Evolutionary conservation across 2,113 vertebrate species (phyloP).

Genomic region (Numenius arquata): DNA sequence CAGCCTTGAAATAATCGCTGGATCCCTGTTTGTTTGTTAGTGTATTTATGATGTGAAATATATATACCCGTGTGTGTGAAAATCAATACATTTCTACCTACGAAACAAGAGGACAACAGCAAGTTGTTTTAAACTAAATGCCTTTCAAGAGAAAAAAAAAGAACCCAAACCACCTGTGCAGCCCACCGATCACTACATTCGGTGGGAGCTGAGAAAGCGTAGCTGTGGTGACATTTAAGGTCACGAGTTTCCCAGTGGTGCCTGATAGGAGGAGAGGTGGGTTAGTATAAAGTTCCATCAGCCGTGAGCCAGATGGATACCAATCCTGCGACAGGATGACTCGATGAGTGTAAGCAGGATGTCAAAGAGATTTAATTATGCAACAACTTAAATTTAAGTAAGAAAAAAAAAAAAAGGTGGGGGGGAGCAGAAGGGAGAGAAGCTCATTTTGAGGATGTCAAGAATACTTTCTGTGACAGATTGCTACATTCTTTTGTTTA

Average conservation of each 20-base stretch:
- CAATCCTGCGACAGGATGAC: not conserved
- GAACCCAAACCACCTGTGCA: not conserved
- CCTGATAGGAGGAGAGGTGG: not conserved
- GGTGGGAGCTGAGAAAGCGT: not conserved
- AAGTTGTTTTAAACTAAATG: not conserved
- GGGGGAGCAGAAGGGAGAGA: not conserved
- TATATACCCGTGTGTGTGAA: not conserved
- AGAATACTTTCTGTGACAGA: conserved; percentile 65
- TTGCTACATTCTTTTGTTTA: conserved; percentile 35
- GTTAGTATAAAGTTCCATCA: not conserved
- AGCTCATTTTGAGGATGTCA: conserved; percentile 61
- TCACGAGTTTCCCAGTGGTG: not conserved
- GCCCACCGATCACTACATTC: not conserved
- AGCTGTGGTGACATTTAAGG: not conserved
- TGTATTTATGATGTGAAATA: not conserved
- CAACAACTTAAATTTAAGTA: conserved; percentile 56
- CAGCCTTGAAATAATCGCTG: not conserved
- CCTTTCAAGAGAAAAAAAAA: not conserved
- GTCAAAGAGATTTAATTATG: conserved; percentile 66
- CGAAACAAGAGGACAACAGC: not conserved
- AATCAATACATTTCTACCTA: not conserved
- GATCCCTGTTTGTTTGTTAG: not conserved
- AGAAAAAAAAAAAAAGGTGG: not conserved
- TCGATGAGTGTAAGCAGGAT: conserved; percentile 34
- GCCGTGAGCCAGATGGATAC: conserved; percentile 17